Evolutionary conservation across 2,888 invertebrate genomes (phyloP), one percentile per base, ranked within the genome.

Genomic region (Labia minor): DNA sequence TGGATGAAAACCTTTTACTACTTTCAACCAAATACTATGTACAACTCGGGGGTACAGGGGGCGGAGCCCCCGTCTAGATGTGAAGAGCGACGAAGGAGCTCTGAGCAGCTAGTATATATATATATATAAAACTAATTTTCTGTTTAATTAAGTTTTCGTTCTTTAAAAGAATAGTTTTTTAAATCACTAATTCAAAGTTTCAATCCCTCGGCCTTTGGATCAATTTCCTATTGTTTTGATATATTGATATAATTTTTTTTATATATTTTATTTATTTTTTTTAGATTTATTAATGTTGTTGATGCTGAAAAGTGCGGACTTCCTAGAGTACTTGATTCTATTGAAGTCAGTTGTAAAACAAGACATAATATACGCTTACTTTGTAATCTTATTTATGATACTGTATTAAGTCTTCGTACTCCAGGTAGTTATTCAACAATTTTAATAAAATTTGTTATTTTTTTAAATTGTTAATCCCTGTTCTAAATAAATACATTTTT

Each of bases 261-360:
- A n/a, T n/a, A n/a, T n/a, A n/a, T n/a, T n/a, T n/a, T n/a, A n/a
- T 64, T 21, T 14, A 19, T 67, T 26, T 68, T 62, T 66, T 69
- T 71, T 65, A 76, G 80, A 70, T 95, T 96, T 74, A 94, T 96
- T 75, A 92, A 91, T 67, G 88, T 95, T 10, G 89, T 94, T 0
- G 98, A 99, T 77, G 94, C 95, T 0, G 96, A 97, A 76, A 98
- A 97, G 78, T 88, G 92, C 71, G 97, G 97, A 0, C 80, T 99
- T 37, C 98, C 99, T 0, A 82, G 92, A 63, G 95, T 98, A 0
- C 82, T 96, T 72, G 95, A 95, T 76, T 90, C 94, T 0, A 86
- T 96, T 20, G 95, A 97, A 83, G 90, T 98, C 19, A 89, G 89
- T 74, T 90, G 90, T 76, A 92, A 88, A 74, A 92, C 91, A 0